Evolutionary conservation across 1,140 invertebrate genomes (phyloP), one percentile per base, ranked within the genome.

Genomic region (Pogonomyrmex californicus): DNA sequence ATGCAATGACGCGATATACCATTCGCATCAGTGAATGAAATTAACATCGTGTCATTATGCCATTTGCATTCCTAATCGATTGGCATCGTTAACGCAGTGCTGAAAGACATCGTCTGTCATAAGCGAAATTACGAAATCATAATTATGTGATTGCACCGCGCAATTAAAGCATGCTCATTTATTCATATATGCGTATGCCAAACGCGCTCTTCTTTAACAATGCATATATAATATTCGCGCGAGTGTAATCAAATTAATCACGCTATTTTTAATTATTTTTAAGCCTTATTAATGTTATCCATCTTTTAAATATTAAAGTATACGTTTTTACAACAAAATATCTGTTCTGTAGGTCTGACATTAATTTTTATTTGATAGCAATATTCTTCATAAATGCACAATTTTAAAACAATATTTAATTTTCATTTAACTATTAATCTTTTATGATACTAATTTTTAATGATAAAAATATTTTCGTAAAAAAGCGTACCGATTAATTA

Each of bases 391-490:
- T 23, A 36, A 44, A 60, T 1, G 54, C 36, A 75, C 54, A 47
- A 33, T n/a, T 36, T 6, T 2, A 23, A 14, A 36, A 23, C 6
- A 62, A 33, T 33, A 14, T 23, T 49, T 47, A 36, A 47, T 62
- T 49, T 36, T 62, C 33, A n/a, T 1, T 33, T 9, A 77, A 62
- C 0, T 1, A 47, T 77, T 14, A 49, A 23, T 14, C 17, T 63
- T 78, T 77, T 36, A 38, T 47, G 30, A 63, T 47, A 58, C 30
- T 77, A 60, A 76, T 17, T 77, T 75, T n/a, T 47, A 77, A 51
- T 7, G 14, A n/a, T 30, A 44, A 60, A 76, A 56, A 60, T 60
- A 6, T 76, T 76, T 33, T 60, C 1, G 2, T 10, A 33, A 41
- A 44, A 4, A 58, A 60, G 30, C 12, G 1, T 12, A 2, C 17